Percentiles rank a stretch among this genome's conserved stretches.
Evolutionary conservation across 2,888 invertebrate genomes (phyloP).

Genomic region (Drosophila atripex): DNA sequence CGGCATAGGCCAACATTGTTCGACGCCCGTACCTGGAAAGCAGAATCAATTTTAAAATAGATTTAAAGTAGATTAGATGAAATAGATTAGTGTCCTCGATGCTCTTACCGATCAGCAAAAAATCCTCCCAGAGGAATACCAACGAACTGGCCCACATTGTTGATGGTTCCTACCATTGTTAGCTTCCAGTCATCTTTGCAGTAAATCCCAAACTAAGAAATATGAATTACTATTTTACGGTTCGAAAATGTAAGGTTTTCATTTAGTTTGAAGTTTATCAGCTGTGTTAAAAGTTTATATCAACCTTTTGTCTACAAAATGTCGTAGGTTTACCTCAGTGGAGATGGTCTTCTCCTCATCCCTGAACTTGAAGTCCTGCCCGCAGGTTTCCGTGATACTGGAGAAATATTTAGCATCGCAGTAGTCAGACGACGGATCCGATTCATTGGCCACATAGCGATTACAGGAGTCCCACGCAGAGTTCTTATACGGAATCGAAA

Average conservation of each 20-base stretch:
- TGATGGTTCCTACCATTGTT: conserved; percentile 89
- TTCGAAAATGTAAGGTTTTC: too few relatives aligned
- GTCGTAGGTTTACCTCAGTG: conserved; percentile 70
- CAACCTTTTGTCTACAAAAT: too few relatives aligned
- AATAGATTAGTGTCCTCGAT: neutral
- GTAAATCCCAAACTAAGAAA: conserved; percentile 71
- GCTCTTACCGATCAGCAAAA: conserved; percentile 86
- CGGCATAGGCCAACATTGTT: conserved; percentile 85
- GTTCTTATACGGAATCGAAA: conserved; percentile 81
- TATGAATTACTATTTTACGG: too few relatives aligned
- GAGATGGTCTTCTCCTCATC: conserved; percentile 77
- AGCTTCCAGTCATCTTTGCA: conserved; percentile 87
- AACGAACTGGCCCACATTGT: conserved; percentile 90
- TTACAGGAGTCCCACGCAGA: conserved; percentile 65
- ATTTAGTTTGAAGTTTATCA: too few relatives aligned
- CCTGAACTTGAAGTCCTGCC: conserved; percentile 76
- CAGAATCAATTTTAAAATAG: neutral
- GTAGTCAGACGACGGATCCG: conserved; percentile 46
- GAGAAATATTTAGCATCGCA: conserved; percentile 84
- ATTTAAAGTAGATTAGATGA: too few relatives aligned
- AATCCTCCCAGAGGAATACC: conserved; percentile 87
- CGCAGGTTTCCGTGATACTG: conserved; percentile 65
- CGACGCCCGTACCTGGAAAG: conserved; percentile 85
- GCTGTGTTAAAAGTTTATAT: too few relatives aligned
- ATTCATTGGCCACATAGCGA: conserved; percentile 52